phyloP scores from a whole-genome alignment of 2,888 invertebrate species.

The Ephialtes manifestator region DNA sequence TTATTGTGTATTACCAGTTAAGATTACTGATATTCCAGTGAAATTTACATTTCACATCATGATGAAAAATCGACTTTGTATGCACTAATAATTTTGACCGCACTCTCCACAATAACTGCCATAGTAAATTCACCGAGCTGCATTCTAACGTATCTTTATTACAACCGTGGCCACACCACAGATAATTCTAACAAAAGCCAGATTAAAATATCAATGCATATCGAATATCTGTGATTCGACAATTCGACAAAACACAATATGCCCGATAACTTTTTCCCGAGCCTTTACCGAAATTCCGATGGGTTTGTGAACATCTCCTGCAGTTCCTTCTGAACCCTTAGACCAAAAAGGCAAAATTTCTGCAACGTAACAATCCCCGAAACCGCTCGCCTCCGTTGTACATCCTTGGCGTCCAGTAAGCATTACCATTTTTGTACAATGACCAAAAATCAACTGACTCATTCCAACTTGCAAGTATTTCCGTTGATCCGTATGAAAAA shows the following conservation, averaged over 20 bases:
- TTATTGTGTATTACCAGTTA: too few relatives aligned
- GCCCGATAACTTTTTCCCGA: constrained; percentile 20
- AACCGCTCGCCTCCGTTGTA: constrained; percentile 75
- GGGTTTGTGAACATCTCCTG: constrained; percentile 52
- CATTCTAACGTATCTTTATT: too few relatives aligned
- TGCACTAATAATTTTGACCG: too few relatives aligned
- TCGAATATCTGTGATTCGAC: neutral
- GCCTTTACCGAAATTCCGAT: constrained; percentile 35
- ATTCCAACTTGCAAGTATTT: constrained; percentile 84
- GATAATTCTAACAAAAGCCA: neutral
- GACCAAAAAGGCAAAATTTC: constrained; percentile 75
- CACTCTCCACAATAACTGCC: too few relatives aligned
- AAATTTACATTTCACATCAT: too few relatives aligned
- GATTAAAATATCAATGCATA: constrained; percentile 10
- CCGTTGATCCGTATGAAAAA: constrained; percentile 54
- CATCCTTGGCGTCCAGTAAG: constrained; percentile 69
- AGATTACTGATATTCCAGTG: too few relatives aligned
- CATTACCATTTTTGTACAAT: constrained; percentile 81
- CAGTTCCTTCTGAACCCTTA: constrained; percentile 56
- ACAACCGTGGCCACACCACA: too few relatives aligned
- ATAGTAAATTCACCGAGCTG: too few relatives aligned
- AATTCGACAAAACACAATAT: constrained; percentile 20
- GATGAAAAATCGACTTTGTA: too few relatives aligned
- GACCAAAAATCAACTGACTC: constrained; percentile 82
- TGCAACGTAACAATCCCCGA: constrained; percentile 83